These are phyloP conservation scores for Drosophila paulistorum DNA, from an alignment of 1,140 invertebrate species.

Conservation along the genomic window DNA sequence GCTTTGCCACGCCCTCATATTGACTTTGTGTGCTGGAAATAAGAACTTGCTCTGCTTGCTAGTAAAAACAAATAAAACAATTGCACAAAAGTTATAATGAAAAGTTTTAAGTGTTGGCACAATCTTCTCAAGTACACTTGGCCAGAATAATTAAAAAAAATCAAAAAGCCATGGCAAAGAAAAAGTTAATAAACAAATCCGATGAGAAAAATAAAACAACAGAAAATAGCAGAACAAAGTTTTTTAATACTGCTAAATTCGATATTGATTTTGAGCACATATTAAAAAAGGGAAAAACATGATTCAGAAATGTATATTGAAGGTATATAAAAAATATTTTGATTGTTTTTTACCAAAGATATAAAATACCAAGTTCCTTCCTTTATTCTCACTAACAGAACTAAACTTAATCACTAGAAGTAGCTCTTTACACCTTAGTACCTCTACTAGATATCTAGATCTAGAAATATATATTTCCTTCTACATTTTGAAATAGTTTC, in stretches of 20 bases:
- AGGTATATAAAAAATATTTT: not conserved
- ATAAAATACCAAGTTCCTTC: too few species aligned
- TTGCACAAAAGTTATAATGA: constrained; percentile 35
- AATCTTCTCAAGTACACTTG: constrained; percentile 47
- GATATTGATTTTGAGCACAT: not conserved
- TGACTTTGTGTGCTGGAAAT: constrained; percentile 9
- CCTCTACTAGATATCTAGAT: too few species aligned
- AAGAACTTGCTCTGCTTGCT: constrained; percentile 22
- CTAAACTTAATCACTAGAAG: too few species aligned
- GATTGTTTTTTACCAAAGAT: too few species aligned
- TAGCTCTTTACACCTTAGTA: too few species aligned
- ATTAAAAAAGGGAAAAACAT: not conserved
- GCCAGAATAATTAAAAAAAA: constrained; percentile 55
- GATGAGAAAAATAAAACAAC: not conserved
- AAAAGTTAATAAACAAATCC: constrained; percentile 13
- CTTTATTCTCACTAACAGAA: too few species aligned
- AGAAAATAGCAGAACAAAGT: not conserved
- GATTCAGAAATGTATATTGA: not conserved
- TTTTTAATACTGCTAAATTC: not conserved
- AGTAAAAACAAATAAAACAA: constrained; percentile 39
- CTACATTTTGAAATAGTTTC: too few species aligned
- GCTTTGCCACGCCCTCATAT: constrained; percentile 12
- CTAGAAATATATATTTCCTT: too few species aligned
- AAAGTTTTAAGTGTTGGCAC: constrained; percentile 52
- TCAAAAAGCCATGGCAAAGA: constrained; percentile 21